phyloP scores from a whole-genome alignment of 2,113 vertebrate species.

The Ctenomys sociabilis region DNA sequence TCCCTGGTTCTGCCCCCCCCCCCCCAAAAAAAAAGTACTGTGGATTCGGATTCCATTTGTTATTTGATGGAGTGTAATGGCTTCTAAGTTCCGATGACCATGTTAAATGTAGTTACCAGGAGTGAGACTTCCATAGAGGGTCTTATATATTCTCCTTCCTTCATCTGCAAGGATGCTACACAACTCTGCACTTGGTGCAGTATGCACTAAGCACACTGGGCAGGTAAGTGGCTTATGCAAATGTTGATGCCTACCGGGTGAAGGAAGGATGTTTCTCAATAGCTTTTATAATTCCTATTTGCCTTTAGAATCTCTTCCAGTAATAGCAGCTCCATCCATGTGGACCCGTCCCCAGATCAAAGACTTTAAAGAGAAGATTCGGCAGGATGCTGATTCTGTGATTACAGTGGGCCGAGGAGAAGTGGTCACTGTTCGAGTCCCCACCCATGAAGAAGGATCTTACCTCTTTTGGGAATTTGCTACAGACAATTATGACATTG shows the following conservation, averaged over 20 bases:
- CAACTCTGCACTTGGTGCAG: neutral
- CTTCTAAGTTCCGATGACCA: neutral
- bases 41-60: neutral
- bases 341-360: conserved; percentile 99
- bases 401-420: conserved; percentile 98
- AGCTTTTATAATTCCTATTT: conserved; percentile 68
- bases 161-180: neutral
- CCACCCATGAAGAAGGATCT: conserved; percentile 97
- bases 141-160: neutral
- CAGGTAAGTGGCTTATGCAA: neutral
- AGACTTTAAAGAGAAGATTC: conserved; percentile 99
- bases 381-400: conserved; percentile 97
- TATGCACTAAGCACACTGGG: neutral
- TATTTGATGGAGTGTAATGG: neutral
- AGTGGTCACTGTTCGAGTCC: conserved; percentile 98
- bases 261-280: neutral
- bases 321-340: conserved; percentile 98
- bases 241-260: neutral
- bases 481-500: conserved; percentile 99
- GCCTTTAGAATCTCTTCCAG: conserved; percentile 90
- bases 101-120: neutral
- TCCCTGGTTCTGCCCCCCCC: too few species aligned
- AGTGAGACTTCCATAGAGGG: neutral
- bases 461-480: conserved; percentile 99
- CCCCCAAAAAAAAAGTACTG: neutral